Evolutionary conservation across 2,888 invertebrate species (phyloP).

Genomic region (Microplitis manilae): DNA sequence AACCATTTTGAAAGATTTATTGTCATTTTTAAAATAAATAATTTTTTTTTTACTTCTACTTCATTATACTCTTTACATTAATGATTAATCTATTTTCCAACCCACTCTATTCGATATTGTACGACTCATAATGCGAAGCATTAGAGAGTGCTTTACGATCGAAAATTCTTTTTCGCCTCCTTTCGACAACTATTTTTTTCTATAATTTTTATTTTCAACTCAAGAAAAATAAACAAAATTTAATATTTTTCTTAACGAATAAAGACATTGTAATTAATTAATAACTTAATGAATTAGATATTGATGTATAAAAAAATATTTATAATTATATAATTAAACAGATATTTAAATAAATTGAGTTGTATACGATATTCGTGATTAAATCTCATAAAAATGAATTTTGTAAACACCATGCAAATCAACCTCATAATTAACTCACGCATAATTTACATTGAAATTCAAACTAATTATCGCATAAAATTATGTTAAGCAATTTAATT

Average conservation of each 20-base stretch:
- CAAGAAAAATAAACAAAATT: no score
- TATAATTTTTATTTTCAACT: not conserved
- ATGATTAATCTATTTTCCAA: not conserved
- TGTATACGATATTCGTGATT: slow-evolving; percentile 17
- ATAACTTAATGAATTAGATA: not conserved
- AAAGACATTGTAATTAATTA: no score
- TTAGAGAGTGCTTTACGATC: no score
- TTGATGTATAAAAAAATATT: not conserved
- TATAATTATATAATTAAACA: not conserved
- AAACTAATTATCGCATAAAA: slow-evolving; percentile 22
- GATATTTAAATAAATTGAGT: not conserved
- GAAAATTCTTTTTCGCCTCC: no score
- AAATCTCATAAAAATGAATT: not conserved
- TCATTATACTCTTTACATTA: not conserved
- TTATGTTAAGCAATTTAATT: not conserved
- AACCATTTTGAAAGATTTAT: slow-evolving; percentile 33
- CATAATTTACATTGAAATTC: slow-evolving; percentile 16
- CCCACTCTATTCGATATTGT: no score
- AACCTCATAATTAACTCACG: slow-evolving; percentile 33
- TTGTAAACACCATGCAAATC: slow-evolving; percentile 31
- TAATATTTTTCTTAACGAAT: no score
- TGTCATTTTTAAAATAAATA: slow-evolving; percentile 18
- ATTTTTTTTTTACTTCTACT: slow-evolving; percentile 17
- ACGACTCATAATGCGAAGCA: no score
- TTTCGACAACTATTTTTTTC: no score